phyloP scores from a whole-genome alignment of 2,113 vertebrate species.

The Ictalurus punctatus region DNA sequence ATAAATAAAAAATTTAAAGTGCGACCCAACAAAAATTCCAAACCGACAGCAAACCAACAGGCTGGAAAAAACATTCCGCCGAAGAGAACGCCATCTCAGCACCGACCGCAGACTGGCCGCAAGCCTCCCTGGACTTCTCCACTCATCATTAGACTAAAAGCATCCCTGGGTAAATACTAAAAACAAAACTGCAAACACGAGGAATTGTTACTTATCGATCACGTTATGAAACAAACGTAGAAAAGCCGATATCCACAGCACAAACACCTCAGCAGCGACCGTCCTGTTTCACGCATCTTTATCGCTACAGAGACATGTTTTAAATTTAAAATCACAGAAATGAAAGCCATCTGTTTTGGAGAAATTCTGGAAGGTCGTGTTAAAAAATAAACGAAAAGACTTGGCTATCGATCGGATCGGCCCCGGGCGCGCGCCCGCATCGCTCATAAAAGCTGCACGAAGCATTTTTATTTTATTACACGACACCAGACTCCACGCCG shows the following conservation, averaged over 20 bases:
- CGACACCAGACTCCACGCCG: constrained; percentile 26
- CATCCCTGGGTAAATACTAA: neutral
- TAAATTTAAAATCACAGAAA: constrained; percentile 23
- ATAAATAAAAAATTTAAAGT: neutral
- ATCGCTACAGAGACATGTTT: neutral
- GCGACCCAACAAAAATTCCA: constrained; percentile 1
- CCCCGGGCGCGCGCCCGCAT: neutral
- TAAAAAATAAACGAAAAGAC: neutral
- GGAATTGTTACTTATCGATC: constrained; percentile 28
- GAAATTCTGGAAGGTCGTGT: constrained; percentile 18
- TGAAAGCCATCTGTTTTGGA: constrained; percentile 31
- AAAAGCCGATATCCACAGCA: neutral
- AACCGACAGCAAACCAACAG: neutral
- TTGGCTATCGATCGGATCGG: constrained; percentile 31
- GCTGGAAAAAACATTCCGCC: constrained; percentile 5
- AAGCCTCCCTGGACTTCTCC: constrained; percentile 26
- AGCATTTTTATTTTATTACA: constrained; percentile 35
- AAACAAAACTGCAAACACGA: neutral
- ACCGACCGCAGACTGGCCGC: constrained; percentile 23
- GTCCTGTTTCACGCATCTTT: neutral
- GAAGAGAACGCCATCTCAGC: constrained; percentile 7
- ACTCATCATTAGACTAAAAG: constrained; percentile 37
- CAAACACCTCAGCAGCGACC: neutral
- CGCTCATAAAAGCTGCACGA: constrained; percentile 26
- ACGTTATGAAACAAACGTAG: constrained; percentile 26